Evolutionary conservation across 23 tunicate species (phyloP), one percentile per base, ranked within the genome.

Genomic region (Pegea sp.): DNA sequence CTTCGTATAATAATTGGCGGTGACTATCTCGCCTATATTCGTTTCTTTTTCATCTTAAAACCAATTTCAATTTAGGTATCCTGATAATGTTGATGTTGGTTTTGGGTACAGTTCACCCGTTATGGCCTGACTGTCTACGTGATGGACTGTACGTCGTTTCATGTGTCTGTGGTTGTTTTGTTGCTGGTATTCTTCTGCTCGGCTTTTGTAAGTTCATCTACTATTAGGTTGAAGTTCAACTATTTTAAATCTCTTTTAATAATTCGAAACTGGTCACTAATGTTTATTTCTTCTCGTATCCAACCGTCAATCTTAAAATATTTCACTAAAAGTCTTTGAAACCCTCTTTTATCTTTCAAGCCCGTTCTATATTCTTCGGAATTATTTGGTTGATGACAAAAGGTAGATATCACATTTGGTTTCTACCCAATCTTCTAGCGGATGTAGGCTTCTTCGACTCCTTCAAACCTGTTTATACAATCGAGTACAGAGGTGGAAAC

Each of bases 371-470:
- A 22, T 31, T 78, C 24, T 89, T 65, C 29, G 80, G 48, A 18
- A 20, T 71, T 2, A 59, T 89, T 13, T 89, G 89, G 81, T 53
- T 61, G 33, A 54, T 71, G 20, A 76, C 91, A 11, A 8, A 61
- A 29, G 98, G 98, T 19, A 77, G 66, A 48, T 84, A 89, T 60
- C 90, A 71, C 57, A 44, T 89, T 28, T 89, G 98, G 98, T 29
- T 89, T 43, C 60, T 89, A 18, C 98, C 98, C 26, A 89, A 89
- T 32, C 58, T 89, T 11, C 44, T 77, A 27, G 98, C 70, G 0
- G 98, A 89, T 44, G 89, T 77, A 26, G 91, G 98, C 22, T 77
- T 77, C 42, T 76, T 71, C 42, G 98, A 89, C 26, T 89, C 98
- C 0, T 89, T 89, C 72, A 76, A 70, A 33, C 98, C 98, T 2